A percentile compares a stretch with the other conserved stretches of the same genome.
Evolutionary conservation across 2,797 vertebrate species (phyloP).

Genomic region (Anabas testudineus): DNA sequence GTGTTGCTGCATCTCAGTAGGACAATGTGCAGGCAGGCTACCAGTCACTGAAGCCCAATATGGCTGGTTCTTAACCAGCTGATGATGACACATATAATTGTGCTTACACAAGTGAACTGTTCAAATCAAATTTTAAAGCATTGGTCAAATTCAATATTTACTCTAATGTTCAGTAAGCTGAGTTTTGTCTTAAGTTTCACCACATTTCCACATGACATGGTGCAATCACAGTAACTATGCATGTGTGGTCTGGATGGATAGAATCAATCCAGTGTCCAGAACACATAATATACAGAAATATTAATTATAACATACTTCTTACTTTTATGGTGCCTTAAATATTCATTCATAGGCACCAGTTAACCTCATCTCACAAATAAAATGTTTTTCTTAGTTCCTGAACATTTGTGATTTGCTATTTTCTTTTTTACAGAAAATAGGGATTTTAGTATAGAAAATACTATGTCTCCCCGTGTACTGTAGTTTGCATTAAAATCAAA

Average conservation of each 20-base stretch:
- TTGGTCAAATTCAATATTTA: not conserved
- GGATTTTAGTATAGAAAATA: too few relatives aligned
- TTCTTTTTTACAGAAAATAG: too few relatives aligned
- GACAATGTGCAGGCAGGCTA: too few relatives aligned
- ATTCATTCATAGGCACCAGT: conserved; percentile 51
- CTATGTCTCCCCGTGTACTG: too few relatives aligned
- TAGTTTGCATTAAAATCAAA: too few relatives aligned
- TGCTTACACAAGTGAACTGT: not conserved
- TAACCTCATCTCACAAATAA: too few relatives aligned
- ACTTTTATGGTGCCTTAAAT: conserved; percentile 35
- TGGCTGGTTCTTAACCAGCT: too few relatives aligned
- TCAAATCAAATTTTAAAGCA: too few relatives aligned
- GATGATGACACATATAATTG: too few relatives aligned
- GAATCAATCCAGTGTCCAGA: not conserved
- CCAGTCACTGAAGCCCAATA: too few relatives aligned
- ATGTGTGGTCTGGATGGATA: too few relatives aligned
- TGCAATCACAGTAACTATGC: not conserved
- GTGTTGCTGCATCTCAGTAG: too few relatives aligned
- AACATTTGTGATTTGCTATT: not conserved
- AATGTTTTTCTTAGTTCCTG: not conserved
- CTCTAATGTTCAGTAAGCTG: not conserved
- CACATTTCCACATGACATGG: not conserved
- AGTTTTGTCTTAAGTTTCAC: not conserved
- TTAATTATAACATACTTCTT: conserved; percentile 1
- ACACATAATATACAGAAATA: not conserved